A percentile compares a stretch with the other conserved stretches of the same genome.
phyloP scores from a whole-genome alignment of 2,113 vertebrate species.

The Terrapene triunguis region DNA sequence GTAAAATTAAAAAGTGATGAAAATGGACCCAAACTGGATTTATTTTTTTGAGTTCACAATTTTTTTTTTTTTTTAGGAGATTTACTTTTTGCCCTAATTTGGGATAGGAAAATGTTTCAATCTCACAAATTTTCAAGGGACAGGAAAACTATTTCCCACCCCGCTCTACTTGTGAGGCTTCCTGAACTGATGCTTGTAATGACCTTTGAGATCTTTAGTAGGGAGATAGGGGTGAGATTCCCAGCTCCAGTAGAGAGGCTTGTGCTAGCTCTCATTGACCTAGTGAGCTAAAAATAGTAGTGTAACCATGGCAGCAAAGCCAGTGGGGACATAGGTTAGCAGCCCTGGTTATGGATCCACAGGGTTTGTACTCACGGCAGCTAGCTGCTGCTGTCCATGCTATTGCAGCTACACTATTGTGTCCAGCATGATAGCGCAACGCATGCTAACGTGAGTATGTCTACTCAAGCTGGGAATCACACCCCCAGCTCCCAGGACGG shows the following conservation, averaged over 20 bases:
- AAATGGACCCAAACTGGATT: background rate
- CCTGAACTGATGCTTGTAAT: too few species aligned
- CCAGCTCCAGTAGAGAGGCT: background rate
- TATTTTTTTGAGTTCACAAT: background rate
- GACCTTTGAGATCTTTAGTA: background rate
- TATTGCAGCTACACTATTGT: background rate
- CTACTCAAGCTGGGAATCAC: background rate
- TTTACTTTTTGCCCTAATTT: background rate
- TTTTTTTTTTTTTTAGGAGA: background rate
- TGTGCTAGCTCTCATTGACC: background rate
- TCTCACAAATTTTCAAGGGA: background rate
- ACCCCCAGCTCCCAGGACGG: background rate
- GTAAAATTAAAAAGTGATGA: background rate
- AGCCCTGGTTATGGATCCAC: background rate
- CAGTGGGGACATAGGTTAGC: background rate
- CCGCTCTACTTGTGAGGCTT: background rate
- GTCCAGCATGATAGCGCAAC: background rate
- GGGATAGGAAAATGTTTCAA: background rate
- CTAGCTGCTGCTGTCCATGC: background rate
- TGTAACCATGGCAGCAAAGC: too few species aligned
- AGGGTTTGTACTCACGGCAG: background rate
- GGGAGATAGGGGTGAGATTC: background rate
- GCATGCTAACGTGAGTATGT: background rate
- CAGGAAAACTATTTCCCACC: background rate
- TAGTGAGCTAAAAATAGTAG: background rate